Base-by-base conservation (phyloP, 2,797 vertebrate species). In the Peromyscus nudipes region DNA sequence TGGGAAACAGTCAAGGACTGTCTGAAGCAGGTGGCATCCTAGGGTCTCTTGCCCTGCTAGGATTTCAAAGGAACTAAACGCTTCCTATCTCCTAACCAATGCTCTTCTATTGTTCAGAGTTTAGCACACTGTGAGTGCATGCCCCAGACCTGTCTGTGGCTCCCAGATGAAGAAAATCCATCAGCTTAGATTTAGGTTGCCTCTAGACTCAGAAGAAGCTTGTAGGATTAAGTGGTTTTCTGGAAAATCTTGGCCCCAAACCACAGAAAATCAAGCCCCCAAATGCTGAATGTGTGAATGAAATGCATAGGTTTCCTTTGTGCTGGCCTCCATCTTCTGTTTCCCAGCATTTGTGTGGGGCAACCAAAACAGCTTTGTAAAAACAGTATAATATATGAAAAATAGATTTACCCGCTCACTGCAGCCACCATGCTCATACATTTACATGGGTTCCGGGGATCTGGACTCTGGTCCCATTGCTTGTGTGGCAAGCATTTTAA, bases 211-310 rank as follows among this genome's bases (percentile, higher is more conserved):
- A 91, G 94, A 92, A 96, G 91, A 92, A 95, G 95, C 73, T 55
- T 92, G 87, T 92, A 75, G 73, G 65, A 92, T 75, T 84, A 84
- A 92, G 73, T 75, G 92, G 60, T 97, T 97, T 97, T 94, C 91
- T 95, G 34, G 79, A 94, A 98, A 97, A 97, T 73, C 77, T 89
- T 95, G 87, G 73, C 69, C 84, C n/a, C 40, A 97, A 97, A 96
- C 92, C 96, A 96, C 96, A 96, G 90, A 43, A 43, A 75, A 75
- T 95, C 87, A 82, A 43, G 37, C 93, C 95, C 96, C 96, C 96
- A 91, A 92, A 85, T 90, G 84, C 94, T 65, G 49, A 49, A 49
- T 49, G 29, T 80, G n/a, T 93, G 92, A 93, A 82, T 64, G 86
- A 91, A 95, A 93, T 52, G 89, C 73, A 64, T 82, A 73, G 75